Percentiles rank a stretch among this genome's conserved stretches.
Evolutionary conservation across 1,140 invertebrate species (phyloP).

Genomic region (Agrypnia vestita): DNA sequence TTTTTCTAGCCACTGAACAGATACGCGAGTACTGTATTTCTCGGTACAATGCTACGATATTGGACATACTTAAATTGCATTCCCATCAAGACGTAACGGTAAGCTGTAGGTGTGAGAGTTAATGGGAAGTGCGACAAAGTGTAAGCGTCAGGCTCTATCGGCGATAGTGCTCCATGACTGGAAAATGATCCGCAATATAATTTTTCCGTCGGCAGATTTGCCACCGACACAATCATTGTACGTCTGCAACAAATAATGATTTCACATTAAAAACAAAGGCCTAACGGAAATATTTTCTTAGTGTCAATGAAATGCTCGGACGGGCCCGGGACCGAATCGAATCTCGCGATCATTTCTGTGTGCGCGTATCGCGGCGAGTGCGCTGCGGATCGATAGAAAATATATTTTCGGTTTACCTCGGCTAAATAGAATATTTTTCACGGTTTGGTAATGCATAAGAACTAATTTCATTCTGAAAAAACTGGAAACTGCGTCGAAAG

Average conservation of each 20-base stretch:
- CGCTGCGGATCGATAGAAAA: too few species aligned
- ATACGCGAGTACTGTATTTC: background rate
- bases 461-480: too few species aligned
- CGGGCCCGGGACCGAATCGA: slow-evolving; percentile 3
- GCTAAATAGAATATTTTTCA: too few species aligned
- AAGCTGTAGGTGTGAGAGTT: background rate
- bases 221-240: slow-evolving; percentile 4
- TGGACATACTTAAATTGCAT: slow-evolving; percentile 5
- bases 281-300: slow-evolving; percentile 29
- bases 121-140: background rate
- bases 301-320: slow-evolving; percentile 28
- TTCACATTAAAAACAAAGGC: slow-evolving; percentile 40
- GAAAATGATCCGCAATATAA: slow-evolving; percentile 53
- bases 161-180: slow-evolving; percentile 46
- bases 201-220: slow-evolving; percentile 32
- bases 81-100: slow-evolving; percentile 36
- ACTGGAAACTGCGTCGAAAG: too few species aligned
- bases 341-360: slow-evolving; percentile 39
- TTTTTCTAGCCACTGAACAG: too few species aligned
- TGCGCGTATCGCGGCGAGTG: slow-evolving; percentile 14
- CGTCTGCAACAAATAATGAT: slow-evolving; percentile 27
- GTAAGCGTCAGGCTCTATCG: slow-evolving; percentile 46
- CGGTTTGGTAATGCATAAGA: too few species aligned
- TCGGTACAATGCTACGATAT: background rate
- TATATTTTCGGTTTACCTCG: too few species aligned